Base-by-base conservation (phyloP, 2,888 invertebrate genomes). In the Cheilosia vulpina region DNA sequence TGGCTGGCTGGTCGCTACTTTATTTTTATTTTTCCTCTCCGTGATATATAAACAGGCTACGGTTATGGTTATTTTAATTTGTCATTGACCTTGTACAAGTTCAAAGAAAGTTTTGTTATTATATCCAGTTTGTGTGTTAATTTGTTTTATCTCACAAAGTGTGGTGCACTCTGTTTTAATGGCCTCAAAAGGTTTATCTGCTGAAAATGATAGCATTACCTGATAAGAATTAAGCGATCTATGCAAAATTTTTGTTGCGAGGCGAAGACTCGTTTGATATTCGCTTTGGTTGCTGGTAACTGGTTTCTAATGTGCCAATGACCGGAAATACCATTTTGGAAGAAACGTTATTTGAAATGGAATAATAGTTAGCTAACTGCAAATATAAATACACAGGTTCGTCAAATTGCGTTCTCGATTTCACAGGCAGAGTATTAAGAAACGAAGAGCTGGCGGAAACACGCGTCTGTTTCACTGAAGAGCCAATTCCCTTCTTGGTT, bases 21-120 rank as follows among this genome's bases (percentile, higher is more conserved):
- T n/a, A 13, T 15, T 77, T 43, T 75, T 57, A 50, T 62, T 52
- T 13, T 47, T 50, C 38, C 34, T 78, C 68, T 21, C 60, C 47
- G 9, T 9, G 31, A n/a, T 24, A 47, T 24, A 73, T 73, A 73
- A 83, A 83, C 73, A 53, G 68, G 79, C 68, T 84, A 75, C 75
- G 73, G 47, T 55, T 68, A 53, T 47, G 73, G 47, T 55, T 68
- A 55, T 47, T 72, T 73, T 34, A 57, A 58, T 57, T 83, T 73
- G 65, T 13, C 83, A 73, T 79, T 83, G 79, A 84, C 79, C 83
- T 84, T 84, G 79, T 27, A 13, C 79, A 84, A 84, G 83, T 84
- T 84, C 83, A 84, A 72, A 77, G 60, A 53, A 19, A 27, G 11
- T 31, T 31, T 55, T 53, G n/a, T 43, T 38, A 19, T 43, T 38